phyloP scores from a whole-genome alignment of 1,140 invertebrate species.

The Mactra quadrangularis region DNA sequence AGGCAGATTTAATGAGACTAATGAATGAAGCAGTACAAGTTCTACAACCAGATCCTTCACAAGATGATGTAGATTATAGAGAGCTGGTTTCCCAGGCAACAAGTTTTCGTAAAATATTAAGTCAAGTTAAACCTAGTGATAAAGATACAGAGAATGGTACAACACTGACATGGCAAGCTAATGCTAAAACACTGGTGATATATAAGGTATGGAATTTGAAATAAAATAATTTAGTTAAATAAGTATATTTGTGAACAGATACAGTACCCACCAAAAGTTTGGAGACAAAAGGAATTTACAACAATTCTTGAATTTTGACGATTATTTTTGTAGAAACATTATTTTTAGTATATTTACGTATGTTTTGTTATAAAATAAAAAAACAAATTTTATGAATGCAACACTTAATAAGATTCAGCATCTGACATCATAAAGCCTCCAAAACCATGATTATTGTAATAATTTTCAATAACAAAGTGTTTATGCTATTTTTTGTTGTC shows the following conservation, averaged over 20 bases:
- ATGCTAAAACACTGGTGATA: slow-evolving; percentile 62
- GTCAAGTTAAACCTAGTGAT: slow-evolving; percentile 73
- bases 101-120: slow-evolving; percentile 75
- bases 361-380: neutral
- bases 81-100: slow-evolving; percentile 69
- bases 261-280: no score
- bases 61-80: slow-evolving; percentile 70
- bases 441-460: no score
- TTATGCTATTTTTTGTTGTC: no score
- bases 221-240: neutral
- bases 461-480: no score
- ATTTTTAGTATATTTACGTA: neutral
- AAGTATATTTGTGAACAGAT: neutral
- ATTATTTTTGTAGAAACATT: no score
- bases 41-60: slow-evolving; percentile 54
- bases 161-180: slow-evolving; percentile 72
- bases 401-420: no score
- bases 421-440: no score
- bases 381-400: no score
- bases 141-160: slow-evolving; percentile 71
- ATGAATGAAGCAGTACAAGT: slow-evolving; percentile 75
- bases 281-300: no score
- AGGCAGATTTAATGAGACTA: slow-evolving; percentile 75
- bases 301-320: no score
- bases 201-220: slow-evolving; percentile 68